A percentile compares a stretch with the other conserved stretches of the same genome.
Conservation (phyloP, 2,113 vertebrate genomes). For the Chiloscyllium plagiosum region DNA sequence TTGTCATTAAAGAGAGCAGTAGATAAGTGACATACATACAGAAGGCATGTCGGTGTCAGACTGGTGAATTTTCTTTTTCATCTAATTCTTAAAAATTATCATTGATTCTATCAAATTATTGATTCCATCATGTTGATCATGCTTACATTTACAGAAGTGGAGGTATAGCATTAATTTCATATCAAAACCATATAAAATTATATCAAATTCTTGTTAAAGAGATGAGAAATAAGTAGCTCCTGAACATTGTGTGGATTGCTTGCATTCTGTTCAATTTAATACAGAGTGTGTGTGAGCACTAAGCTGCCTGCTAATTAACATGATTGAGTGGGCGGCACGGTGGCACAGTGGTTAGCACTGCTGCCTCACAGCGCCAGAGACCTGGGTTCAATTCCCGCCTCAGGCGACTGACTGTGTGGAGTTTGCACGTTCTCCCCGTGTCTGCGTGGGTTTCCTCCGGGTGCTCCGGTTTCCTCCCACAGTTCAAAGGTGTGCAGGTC, state of each 20-base stretch:
- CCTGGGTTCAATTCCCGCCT: no score
- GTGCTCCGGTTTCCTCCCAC: no score
- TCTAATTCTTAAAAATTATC: not conserved
- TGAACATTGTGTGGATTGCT: not conserved
- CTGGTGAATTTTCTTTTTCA: not conserved
- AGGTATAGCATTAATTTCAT: not conserved
- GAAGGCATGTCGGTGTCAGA: not conserved
- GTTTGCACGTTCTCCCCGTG: no score
- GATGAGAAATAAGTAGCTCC: not conserved
- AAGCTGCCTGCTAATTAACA: not conserved
- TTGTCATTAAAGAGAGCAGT: not conserved
- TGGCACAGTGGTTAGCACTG: no score
- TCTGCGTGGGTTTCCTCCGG: no score
- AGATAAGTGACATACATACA: not conserved
- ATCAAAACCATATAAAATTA: not conserved
- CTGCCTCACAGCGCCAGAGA: no score
- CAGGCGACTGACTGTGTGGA: no score
- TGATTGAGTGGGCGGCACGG: no score
- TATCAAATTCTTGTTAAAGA: not conserved
- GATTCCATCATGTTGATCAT: not conserved
- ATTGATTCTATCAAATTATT: not conserved
- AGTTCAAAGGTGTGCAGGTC: no score
- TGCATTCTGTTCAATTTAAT: not conserved
- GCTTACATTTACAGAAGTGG: not conserved
- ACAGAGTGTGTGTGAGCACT: no score